Percentiles rank a stretch among this genome's conserved stretches.
These are phyloP conservation scores for Aurelia sp. DNA, from an alignment of 30 jellyfish, hydroid and myxozoan genomes.

Conservation along the genomic window DNA sequence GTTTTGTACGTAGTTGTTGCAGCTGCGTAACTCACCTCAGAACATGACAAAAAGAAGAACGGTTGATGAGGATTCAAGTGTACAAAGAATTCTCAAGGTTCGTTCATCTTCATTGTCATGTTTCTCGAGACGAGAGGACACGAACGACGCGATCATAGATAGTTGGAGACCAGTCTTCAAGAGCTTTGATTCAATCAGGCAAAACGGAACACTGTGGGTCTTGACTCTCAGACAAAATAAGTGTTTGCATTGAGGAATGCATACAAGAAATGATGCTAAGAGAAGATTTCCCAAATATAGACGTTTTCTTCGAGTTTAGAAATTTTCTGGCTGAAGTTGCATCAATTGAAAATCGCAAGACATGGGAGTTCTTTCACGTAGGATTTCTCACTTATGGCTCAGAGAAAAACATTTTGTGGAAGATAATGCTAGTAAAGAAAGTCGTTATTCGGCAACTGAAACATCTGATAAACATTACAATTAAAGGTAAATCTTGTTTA, in stretches of 20 bases:
- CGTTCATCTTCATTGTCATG: too few relatives aligned
- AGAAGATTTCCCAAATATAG: conserved; percentile 28
- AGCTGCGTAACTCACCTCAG: too few relatives aligned
- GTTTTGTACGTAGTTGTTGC: too few relatives aligned
- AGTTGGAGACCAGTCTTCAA: too few relatives aligned
- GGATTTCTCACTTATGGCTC: not conserved
- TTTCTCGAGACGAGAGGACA: too few relatives aligned
- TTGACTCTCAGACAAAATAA: not conserved
- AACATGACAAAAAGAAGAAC: too few relatives aligned
- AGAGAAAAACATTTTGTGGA: conserved; percentile 31
- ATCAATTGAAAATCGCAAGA: not conserved
- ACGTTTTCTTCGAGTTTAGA: conserved; percentile 32
- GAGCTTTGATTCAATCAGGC: too few relatives aligned
- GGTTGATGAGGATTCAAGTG: too few relatives aligned
- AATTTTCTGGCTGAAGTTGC: conserved; percentile 46
- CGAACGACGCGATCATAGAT: too few relatives aligned
- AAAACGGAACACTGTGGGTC: too few relatives aligned
- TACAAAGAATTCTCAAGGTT: too few relatives aligned
- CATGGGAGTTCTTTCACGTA: conserved; percentile 38
- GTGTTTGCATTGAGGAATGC: not conserved
- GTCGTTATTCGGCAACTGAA: conserved; percentile 24
- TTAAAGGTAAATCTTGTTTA: not conserved
- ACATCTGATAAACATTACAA: conserved; percentile 9
- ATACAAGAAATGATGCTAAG: not conserved
- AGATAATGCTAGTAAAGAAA: conserved; percentile 16